phyloP scores from a whole-genome alignment of 2,113 vertebrate genomes.

The Siphamia tubifer region DNA sequence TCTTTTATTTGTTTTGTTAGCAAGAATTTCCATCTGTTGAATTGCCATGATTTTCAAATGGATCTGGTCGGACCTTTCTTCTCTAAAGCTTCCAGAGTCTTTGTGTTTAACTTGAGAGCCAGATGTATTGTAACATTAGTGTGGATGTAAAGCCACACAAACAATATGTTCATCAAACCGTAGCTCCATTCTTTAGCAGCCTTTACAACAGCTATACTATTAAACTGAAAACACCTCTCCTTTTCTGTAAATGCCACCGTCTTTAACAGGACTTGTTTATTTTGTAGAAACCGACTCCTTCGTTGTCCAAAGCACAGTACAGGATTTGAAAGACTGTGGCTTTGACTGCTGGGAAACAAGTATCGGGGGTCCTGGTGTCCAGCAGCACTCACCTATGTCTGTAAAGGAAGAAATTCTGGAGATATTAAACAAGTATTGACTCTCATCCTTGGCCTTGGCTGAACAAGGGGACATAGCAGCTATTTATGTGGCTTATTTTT shows the following conservation, averaged over 20 bases:
- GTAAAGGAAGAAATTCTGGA: constrained; percentile 69
- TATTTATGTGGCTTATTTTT: neutral
- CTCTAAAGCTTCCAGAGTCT: neutral
- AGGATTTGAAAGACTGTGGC: constrained; percentile 83
- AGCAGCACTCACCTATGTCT: constrained; percentile 76
- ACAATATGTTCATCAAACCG: too few relatives aligned
- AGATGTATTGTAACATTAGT: too few relatives aligned
- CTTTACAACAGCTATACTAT: too few relatives aligned
- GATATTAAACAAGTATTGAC: constrained; percentile 67
- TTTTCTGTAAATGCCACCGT: too few relatives aligned
- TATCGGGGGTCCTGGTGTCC: constrained; percentile 86
- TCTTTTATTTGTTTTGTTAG: constrained; percentile 39
- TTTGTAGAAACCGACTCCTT: constrained; percentile 80
- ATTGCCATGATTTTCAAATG: constrained; percentile 2
- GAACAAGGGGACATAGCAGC: neutral
- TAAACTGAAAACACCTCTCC: too few relatives aligned
- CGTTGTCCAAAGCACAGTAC: constrained; percentile 79
- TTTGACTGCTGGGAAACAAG: constrained; percentile 96
- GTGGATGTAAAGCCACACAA: too few relatives aligned
- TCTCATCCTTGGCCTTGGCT: neutral
- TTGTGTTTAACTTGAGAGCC: too few relatives aligned
- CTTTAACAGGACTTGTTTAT: too few relatives aligned
- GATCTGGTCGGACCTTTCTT: neutral
- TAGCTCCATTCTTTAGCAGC: too few relatives aligned
- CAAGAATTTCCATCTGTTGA: neutral